Base-by-base conservation (phyloP, 2,797 vertebrate genomes). In the Lophotriccus pileatus region DNA sequence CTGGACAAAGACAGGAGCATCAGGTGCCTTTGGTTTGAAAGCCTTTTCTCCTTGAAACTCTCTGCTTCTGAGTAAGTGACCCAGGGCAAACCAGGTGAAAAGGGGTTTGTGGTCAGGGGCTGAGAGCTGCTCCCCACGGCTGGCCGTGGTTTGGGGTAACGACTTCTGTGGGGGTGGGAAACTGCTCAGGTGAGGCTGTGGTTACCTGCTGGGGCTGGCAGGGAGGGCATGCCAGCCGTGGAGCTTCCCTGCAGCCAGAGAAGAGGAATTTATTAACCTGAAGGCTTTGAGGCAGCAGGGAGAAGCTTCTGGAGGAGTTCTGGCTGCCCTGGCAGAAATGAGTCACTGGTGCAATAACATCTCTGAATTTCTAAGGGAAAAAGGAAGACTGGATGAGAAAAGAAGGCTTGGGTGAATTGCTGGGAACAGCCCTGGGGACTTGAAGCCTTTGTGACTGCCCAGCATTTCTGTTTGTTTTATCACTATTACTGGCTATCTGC, bases 151-250 rank as follows among this genome's bases (percentile, higher is more conserved):
- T 52, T 52, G 28, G 28, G 50, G 50, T 52, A 30, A 30, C 17
- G 10, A 7, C 28, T 30, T 52, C 50, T 52, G 28, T 19, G 50
- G 28, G 39, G 59, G 7, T 12, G 36, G 39, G 55, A 15, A 7
- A 13, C 12, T 18, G 44, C 1, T 0, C 19, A 12, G 56, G 43
- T 28, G 46, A 6, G 67, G 60, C 8, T 44, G 25, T 6, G 25
- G 4, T 20, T 4, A 1, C 6, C 8, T 32, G 39, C 5, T 55
- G 68, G 68, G 32, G 30, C n/a, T 86, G 66, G 28, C 2, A 11
- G 39, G 55, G 30, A 63, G 59, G 9, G 12, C 14, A 2, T 1
- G 6, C 0, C 12, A 7, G 12, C 28, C 6, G 0, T 2, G 27
- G 68, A 5, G 30, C 23, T 55, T 27, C 27, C 17, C 62, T 67